Base-by-base conservation (phyloP, 2,888 invertebrate genomes). In the Hirtodrosophila duncani region DNA sequence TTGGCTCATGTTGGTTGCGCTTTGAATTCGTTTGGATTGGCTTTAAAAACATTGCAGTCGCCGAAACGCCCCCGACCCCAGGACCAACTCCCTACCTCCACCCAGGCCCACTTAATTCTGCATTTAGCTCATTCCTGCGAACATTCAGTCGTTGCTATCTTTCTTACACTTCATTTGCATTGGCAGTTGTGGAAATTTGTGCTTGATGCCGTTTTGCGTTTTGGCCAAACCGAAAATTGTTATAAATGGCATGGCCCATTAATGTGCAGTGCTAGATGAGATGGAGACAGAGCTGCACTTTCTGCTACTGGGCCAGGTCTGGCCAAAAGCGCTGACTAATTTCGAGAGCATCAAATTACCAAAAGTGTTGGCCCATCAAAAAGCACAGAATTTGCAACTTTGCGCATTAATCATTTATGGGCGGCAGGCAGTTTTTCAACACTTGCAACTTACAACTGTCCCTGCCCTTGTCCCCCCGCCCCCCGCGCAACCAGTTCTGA, bases 351-450 rank as follows among this genome's bases (percentile, higher is more conserved):
- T 39, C 36, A 62, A 60, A 74, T 64, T 64, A 59, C 44, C 43
- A 48, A 49, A 75, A 75, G 59, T 79, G 72, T 68, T 50, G 57
- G 50, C 26, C 59, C 63, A 68, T 80, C 59, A 45, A 36, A 49
- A 48, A 58, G 33, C 31, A 30, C 9, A 30, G n/a, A 38, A 57
- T 51, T 56, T 26, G 43, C 59, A 77, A 80, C 70, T 74, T 67
- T 58, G 41, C 26, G 58, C 82, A 82, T 80, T 82, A 75, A 80
- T 82, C 79, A 80, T 80, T 82, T 78, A 71, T 81, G 70, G 79
- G 64, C 56, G 46, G 56, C 61, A 56, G 46, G 56, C 61, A 56
- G 55, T 60, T 55, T 48, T 55, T 48, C 44, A 51, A 48, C 46
- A 29, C 46, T 41, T 20, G 31, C 27, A 38, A 33, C 27, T 51